Evolutionary conservation across 1,140 invertebrate genomes (phyloP).

Genomic region (Drosophila sp.): DNA sequence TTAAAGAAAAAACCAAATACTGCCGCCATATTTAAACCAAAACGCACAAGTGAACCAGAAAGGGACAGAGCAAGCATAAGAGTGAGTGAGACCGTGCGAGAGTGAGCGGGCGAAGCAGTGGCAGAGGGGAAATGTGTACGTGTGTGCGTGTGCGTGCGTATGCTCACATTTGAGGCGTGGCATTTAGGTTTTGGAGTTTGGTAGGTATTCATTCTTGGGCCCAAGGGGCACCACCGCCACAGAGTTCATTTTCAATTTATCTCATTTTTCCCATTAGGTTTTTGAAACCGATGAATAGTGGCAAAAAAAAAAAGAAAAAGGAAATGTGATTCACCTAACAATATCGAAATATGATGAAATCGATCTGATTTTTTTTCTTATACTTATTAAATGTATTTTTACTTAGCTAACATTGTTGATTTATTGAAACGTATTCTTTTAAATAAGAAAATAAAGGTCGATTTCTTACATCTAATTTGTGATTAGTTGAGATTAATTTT

Average conservation of each 20-base stretch:
- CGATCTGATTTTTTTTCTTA: too few relatives aligned
- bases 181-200: constrained; percentile 41
- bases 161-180: constrained; percentile 51
- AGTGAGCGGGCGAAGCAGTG: constrained; percentile 21
- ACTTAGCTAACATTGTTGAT: too few relatives aligned
- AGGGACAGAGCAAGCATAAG: background rate
- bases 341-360: too few relatives aligned
- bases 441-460: too few relatives aligned
- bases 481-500: too few relatives aligned
- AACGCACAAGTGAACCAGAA: constrained; percentile 22
- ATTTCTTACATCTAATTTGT: too few relatives aligned
- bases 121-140: constrained; percentile 17
- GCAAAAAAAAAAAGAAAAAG: background rate
- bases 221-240: constrained; percentile 33
- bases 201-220: constrained; percentile 48
- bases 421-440: too few relatives aligned
- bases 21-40: constrained; percentile 71
- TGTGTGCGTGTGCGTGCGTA: constrained; percentile 26
- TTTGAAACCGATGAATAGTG: background rate
- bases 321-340: too few relatives aligned
- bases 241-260: constrained; percentile 58
- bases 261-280: background rate
- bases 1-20: background rate
- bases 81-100: constrained; percentile 1
- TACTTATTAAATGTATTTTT: too few relatives aligned